phyloP scores from a whole-genome alignment of 2,888 invertebrate species.

The Chydorus sphaericus region DNA sequence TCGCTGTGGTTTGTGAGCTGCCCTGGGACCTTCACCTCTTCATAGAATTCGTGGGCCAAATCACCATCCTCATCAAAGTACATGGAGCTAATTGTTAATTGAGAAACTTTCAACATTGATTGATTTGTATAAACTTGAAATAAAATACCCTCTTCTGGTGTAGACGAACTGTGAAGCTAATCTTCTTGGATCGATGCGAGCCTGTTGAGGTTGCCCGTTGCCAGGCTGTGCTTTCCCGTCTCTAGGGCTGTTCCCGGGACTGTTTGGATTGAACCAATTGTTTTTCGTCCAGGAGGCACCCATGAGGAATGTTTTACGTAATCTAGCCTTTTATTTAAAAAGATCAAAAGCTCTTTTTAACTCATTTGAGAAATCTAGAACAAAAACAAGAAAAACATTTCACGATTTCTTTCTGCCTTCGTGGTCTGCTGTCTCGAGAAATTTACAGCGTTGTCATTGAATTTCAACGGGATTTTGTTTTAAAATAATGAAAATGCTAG shows the following conservation, averaged over 20 bases:
- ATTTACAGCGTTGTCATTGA: too few relatives aligned
- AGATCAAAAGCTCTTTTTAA: too few relatives aligned
- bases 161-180: not conserved
- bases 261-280: not conserved
- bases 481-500: too few relatives aligned
- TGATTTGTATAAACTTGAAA: not conserved
- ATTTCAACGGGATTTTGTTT: too few relatives aligned
- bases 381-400: too few relatives aligned
- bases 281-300: not conserved
- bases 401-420: too few relatives aligned
- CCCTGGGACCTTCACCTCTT: slow-evolving; percentile 28
- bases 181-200: not conserved
- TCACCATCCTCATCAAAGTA: slow-evolving; percentile 40
- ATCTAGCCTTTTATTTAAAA: too few relatives aligned
- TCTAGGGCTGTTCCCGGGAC: not conserved
- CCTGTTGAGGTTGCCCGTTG: not conserved
- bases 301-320: too few relatives aligned
- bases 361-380: too few relatives aligned
- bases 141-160: not conserved
- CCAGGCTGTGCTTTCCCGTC: not conserved
- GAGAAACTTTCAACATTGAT: slow-evolving; percentile 16
- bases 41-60: slow-evolving; percentile 39
- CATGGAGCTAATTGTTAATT: slow-evolving; percentile 37
- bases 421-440: too few relatives aligned
- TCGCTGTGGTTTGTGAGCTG: slow-evolving; percentile 20